Base-by-base conservation (phyloP, 2,797 vertebrate genomes). In the Gadopsis marmoratus region DNA sequence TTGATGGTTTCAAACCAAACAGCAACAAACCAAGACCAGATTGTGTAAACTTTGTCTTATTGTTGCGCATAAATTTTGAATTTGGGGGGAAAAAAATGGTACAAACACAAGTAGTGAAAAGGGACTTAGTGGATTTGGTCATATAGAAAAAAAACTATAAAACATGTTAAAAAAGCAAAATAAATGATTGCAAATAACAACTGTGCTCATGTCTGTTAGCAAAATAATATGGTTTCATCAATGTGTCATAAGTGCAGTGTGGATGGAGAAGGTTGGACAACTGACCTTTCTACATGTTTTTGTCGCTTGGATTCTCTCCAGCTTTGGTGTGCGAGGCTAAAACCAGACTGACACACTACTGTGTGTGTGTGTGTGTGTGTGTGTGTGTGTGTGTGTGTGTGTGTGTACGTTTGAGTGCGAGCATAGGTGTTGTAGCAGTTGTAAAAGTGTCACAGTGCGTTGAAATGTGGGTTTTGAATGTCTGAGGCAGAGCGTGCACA, bases 211-310 rank as follows among this genome's bases (percentile, higher is more conserved):
- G 14, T 29, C 8, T 7, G 54, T 31, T 10, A 17, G 31, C 0
- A 59, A 12, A 53, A 29, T 69, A 23, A n/a, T 53, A n/a, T 21
- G 8, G 16, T 16, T 1, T 2, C 7, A 26, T 69, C 54, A 26
- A 19, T 59, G 54, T 51, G 31, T 21, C 33, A 29, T 35, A 53
- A 51, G 43, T 35, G 37, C 41, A 23, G 31, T 43, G 21, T 3
- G 50, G 35, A 26, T 31, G 43, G 59, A 50, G 54, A 56, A 83
- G 51, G 48, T 68, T 54, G 54, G 4, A 70, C 66, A 7, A 14
- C 29, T 82, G 82, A 81, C 62, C 82, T 81, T 58, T 70, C 3
- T 23, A 33, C 58, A 23, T 69, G 55, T 71, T 76, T 73, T 67
- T 76, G 50, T 76, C 35, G 17, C 63, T 29, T 33, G 59, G 26